Base-by-base conservation (phyloP, 1,140 invertebrate genomes). In the Drosophila grimshawi region DNA sequence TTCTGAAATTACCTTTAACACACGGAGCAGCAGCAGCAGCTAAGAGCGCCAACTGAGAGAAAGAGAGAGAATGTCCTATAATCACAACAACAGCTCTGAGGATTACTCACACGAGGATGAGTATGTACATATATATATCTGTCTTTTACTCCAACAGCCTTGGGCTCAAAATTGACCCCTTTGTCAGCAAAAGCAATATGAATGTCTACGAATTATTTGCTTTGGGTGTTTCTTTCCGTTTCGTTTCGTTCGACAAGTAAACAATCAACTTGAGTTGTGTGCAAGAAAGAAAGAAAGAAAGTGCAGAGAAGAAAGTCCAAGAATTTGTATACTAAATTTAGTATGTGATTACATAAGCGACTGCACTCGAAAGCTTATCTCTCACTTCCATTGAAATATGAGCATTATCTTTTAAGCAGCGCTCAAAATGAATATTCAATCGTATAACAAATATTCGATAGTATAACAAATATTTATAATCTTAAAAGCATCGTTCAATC, bases 91-190 rank as follows among this genome's bases (percentile, higher is more conserved):
- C 71, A 82, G 81, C 60, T 49, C 78, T 51, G 86, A 89, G 78
- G 85, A 85, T 68, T 71, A 81, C 71, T 49, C 80, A 73, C 78
- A 65, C 41, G 86, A 86, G 64, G 85, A 89, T 81, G 85, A 89
- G 85, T 89, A 89, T 81, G 85, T 88, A 55, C 52, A 8, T 5
- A 2, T 7, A 19, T 29, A n/a, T 32, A 10, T 56, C 19, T 10
- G 4, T 19, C 3, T 5, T 30, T 7, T 27, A 0, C 10, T 30
- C 19, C 7, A 2, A 2, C 10, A 43, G 55, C 32, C 83, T 82
- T 39, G 59, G 49, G 83, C 76, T 69, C 51, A 67, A 82, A 88
- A 68, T 41, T 55, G 48, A n/a, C 39, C 63, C 45, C 48, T 35
- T 33, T 46, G 19, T 35, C 41, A 56, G n/a, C 11, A 52, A 53